These are phyloP conservation scores for Limnephilus lunatus DNA, from an alignment of 2,888 invertebrate species.

Conservation along the genomic window DNA sequence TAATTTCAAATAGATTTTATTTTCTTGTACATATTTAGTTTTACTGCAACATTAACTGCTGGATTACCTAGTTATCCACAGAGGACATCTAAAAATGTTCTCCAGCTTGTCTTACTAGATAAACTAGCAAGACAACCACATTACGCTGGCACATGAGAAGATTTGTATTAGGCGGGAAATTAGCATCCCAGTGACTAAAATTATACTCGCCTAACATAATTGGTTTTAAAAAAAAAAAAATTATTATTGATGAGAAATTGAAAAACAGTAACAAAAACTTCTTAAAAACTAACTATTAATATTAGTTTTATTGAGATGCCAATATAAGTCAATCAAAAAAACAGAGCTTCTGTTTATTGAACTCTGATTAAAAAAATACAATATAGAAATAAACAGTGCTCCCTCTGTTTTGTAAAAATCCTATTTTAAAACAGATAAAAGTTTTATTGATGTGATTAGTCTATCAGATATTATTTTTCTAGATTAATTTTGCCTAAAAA, in stretches of 20 bases:
- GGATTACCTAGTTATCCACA: too few species aligned
- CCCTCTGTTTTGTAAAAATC: not conserved
- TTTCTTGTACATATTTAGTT: not conserved
- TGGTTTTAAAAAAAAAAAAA: not conserved
- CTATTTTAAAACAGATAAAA: not conserved
- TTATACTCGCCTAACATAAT: not conserved
- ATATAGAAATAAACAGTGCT: not conserved
- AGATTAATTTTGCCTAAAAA: not conserved
- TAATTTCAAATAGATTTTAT: not conserved
- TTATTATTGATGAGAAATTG: not conserved
- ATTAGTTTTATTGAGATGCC: not conserved
- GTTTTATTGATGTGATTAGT: not conserved
- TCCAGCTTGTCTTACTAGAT: too few species aligned
- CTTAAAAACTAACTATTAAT: not conserved
- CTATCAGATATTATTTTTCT: not conserved
- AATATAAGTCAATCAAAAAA: not conserved
- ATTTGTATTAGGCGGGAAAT: too few species aligned
- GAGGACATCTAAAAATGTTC: too few species aligned
- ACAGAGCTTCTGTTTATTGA: not conserved
- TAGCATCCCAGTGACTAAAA: not conserved
- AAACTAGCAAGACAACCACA: too few species aligned
- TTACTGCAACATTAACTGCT: not conserved
- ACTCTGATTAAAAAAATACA: not conserved
- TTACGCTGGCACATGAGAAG: too few species aligned
- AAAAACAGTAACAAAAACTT: not conserved